Evolutionary conservation across 1,140 invertebrate genomes (phyloP).

Genomic region (Lordiphosa collinella): DNA sequence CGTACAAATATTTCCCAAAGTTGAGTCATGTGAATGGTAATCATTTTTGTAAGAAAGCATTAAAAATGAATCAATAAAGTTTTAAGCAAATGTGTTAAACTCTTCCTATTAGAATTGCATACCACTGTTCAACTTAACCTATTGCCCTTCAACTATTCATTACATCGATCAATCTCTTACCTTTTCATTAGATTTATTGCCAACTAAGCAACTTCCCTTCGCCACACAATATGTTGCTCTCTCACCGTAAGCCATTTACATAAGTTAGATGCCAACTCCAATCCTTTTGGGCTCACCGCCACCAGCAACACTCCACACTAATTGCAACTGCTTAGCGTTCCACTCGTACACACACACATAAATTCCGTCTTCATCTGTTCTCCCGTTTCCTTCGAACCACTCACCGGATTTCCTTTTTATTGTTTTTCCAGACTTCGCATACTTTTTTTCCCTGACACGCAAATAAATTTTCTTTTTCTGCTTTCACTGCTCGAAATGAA

Average conservation of each 20-base stretch:
- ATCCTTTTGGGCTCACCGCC: constrained; percentile 33
- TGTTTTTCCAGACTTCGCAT: constrained; percentile 55
- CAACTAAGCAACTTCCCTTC: not conserved
- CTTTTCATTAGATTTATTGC: constrained; percentile 59
- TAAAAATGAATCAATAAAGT: too few relatives aligned
- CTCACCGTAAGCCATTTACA: constrained; percentile 42
- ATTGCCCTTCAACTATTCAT: constrained; percentile 37
- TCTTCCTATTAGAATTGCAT: too few relatives aligned
- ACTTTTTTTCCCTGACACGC: constrained; percentile 52
- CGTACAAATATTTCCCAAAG: too few relatives aligned
- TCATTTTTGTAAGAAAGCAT: too few relatives aligned
- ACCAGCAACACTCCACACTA: constrained; percentile 34
- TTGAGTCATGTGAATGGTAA: too few relatives aligned
- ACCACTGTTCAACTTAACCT: not conserved
- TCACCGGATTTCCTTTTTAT: constrained; percentile 30
- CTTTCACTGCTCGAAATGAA: not conserved
- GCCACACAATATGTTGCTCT: too few relatives aligned
- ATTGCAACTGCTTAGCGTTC: constrained; percentile 56
- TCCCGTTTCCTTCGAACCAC: not conserved
- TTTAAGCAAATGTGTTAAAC: too few relatives aligned
- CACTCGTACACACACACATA: constrained; percentile 4
- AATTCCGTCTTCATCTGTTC: constrained; percentile 1
- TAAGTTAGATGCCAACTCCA: constrained; percentile 49
- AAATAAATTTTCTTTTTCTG: constrained; percentile 67
- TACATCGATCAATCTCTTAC: constrained; percentile 34